Evolutionary conservation across 2,113 vertebrate genomes (phyloP).

Genomic region (Cryptotis parvus): DNA sequence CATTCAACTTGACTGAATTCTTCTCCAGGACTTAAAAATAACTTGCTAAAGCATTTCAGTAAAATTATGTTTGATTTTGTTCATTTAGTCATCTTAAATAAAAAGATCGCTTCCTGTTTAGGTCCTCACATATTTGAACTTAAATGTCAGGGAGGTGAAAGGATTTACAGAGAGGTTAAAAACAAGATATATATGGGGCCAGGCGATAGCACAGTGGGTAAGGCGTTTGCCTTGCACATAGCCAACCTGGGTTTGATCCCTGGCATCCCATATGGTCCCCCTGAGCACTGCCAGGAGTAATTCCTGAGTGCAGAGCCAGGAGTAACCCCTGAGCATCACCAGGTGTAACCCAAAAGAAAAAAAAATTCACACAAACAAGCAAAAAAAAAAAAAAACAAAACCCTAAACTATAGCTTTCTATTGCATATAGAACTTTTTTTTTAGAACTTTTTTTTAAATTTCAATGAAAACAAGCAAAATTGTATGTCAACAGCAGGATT

Average conservation of each 20-base stretch:
- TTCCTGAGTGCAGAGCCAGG: no score
- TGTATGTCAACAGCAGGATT: background rate
- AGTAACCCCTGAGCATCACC: no score
- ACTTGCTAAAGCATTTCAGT: conserved; percentile 26
- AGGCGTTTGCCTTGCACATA: no score
- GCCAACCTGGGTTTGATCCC: no score
- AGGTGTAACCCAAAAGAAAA: no score
- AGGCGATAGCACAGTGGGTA: no score
- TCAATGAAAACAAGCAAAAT: conserved; percentile 50
- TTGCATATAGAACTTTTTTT: background rate
- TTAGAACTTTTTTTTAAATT: conserved; percentile 12
- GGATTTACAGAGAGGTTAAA: conserved; percentile 1
- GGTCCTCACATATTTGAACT: conserved; percentile 20
- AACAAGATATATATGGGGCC: no score
- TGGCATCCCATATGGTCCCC: no score
- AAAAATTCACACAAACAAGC: no score
- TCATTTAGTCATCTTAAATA: conserved; percentile 9
- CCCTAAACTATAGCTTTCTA: conserved; percentile 6
- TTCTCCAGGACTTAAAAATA: conserved; percentile 24
- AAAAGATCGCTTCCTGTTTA: background rate
- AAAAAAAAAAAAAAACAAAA: no score
- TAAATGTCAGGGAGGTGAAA: background rate
- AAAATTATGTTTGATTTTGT: conserved; percentile 11
- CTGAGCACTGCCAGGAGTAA: no score
- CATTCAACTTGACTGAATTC: background rate